Base-by-base conservation (phyloP, 2,888 invertebrate genomes). In the Acrobasis suavella region DNA sequence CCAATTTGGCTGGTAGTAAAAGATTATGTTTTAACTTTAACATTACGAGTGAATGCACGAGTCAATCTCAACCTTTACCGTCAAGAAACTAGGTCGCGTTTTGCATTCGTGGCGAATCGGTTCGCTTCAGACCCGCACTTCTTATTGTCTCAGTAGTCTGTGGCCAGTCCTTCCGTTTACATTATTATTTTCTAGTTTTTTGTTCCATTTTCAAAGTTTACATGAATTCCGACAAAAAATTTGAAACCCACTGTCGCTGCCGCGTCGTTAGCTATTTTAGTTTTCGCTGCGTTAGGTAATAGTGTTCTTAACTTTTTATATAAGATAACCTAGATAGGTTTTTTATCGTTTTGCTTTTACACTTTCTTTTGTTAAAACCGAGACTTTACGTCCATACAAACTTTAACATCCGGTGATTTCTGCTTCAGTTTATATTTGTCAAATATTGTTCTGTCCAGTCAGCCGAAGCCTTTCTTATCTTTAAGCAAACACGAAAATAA, bases 61-160 rank as follows among this genome's bases (percentile, higher is more conserved):
- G 32, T 52, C 70, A 69, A 64, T 67, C 68, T 68, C 70, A 69
- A 74, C 72, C 73, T 46, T 46, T 46, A 46, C n/a, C 0, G 52
- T 12, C 49, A 22, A 54, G 72, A 74, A 86, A 81, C 76, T 85
- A 70, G 86, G 86, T 82, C 84, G 78, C 70, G 77, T 76, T 81
- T 80, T 77, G 75, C 75, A 77, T 81, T 78, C 79, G 77, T 69
- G 71, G 74, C 75, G 75, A 80, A 84, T 86, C 77, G 83, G 81
- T 85, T 79, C 76, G 76, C 74, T 71, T 73, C 65, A 65, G 63
- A 64, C 72, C 70, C 70, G 69, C 73, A 71, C 73, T 71, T 63
- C 60, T 66, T 62, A 80, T 77, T 78, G 78, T 81, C 76, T 81
- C 70, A 67, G 70, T 64, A 69, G 71, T 71, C 73, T 74, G 71